Percentiles rank a stretch among this genome's conserved stretches.
Evolutionary conservation across 2,113 vertebrate species (phyloP).

Genomic region (Ceyx margarethae): DNA sequence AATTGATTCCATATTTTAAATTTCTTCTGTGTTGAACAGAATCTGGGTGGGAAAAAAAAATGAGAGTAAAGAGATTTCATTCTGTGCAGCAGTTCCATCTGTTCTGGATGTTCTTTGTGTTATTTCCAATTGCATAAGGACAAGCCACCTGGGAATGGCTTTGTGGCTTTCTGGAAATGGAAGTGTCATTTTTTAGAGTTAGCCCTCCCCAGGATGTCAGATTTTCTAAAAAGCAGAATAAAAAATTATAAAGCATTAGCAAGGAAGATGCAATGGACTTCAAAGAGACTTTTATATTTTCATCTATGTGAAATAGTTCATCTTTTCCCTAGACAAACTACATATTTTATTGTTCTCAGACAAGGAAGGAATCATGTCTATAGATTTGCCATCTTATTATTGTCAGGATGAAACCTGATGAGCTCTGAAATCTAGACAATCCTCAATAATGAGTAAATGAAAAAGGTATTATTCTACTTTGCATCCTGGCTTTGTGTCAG

Average conservation of each 20-base stretch:
- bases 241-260: background rate
- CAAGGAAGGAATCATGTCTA: background rate
- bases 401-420: background rate
- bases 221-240: background rate
- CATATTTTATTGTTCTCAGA: background rate
- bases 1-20: slow-evolving; percentile 32
- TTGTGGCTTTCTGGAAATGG: too few relatives aligned
- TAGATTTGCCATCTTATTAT: background rate
- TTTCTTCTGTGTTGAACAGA: background rate
- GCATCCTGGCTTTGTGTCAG: background rate
- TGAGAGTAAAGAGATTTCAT: background rate
- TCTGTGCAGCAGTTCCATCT: background rate
- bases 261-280: background rate
- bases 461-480: background rate
- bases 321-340: background rate
- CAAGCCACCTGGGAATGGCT: background rate
- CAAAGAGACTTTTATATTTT: background rate
- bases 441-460: background rate
- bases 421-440: background rate
- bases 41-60: slow-evolving; percentile 24
- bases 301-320: background rate
- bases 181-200: slow-evolving; percentile 5
- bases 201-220: background rate
- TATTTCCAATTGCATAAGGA: slow-evolving; percentile 7
- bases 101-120: background rate